A percentile compares a stretch with the other conserved stretches of the same genome.
These are phyloP conservation scores for Drosophila lutescens DNA, from an alignment of 2,888 invertebrate genomes.

Conservation along the genomic window DNA sequence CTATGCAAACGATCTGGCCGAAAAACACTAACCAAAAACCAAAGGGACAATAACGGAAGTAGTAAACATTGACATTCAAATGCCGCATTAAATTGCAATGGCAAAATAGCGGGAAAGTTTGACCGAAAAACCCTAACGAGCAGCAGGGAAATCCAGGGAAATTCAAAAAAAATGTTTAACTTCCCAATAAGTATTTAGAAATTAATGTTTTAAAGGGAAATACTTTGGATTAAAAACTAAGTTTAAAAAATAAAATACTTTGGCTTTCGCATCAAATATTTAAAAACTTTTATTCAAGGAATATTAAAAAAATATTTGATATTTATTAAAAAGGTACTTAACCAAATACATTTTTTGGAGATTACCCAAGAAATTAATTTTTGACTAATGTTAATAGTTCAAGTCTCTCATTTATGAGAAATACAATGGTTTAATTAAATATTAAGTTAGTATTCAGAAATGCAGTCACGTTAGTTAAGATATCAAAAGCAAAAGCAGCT, in stretches of 20 bases:
- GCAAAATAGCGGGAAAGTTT: neutral
- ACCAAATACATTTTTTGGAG: too few species aligned
- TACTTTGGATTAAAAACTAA: too few species aligned
- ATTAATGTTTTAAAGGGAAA: too few species aligned
- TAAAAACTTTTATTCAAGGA: too few species aligned
- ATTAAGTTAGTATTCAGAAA: neutral
- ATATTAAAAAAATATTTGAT: too few species aligned
- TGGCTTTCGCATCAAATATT: too few species aligned
- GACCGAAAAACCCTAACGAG: conserved; percentile 3
- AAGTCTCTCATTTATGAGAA: neutral
- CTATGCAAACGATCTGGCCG: conserved; percentile 62
- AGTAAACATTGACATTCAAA: conserved; percentile 33
- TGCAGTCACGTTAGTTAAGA: neutral
- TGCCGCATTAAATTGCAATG: conserved; percentile 32
- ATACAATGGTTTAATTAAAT: neutral
- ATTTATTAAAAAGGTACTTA: too few species aligned
- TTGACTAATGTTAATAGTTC: neutral
- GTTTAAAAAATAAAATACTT: too few species aligned
- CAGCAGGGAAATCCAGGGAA: neutral
- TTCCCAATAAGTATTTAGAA: too few species aligned
- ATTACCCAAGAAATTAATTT: neutral
- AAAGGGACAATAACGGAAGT: conserved; percentile 8
- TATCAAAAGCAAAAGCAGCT: neutral
- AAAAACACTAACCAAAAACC: conserved; percentile 6
- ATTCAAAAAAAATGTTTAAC: too few species aligned